Conservation (phyloP, 2,113 vertebrate species). For the Chlorodrepanis virens region DNA sequence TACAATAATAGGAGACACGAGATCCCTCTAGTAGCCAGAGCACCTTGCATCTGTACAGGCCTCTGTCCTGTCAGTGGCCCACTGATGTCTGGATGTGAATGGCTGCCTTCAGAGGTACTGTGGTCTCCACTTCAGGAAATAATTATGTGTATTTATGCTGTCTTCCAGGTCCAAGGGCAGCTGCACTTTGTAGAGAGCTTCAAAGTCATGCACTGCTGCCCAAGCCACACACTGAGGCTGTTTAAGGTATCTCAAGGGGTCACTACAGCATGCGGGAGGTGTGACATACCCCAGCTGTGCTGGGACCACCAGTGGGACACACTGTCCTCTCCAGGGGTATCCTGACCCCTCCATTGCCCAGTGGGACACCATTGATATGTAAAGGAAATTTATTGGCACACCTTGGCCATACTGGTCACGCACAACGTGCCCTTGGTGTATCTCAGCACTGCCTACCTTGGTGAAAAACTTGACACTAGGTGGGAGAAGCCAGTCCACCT, state of each 20-base stretch:
- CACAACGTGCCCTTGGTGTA: background rate
- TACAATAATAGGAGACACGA: accelerated
- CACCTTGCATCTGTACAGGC: background rate
- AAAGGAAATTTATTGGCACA: background rate
- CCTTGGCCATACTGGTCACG: accelerated
- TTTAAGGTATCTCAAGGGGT: background rate
- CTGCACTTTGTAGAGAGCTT: background rate
- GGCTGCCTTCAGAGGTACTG: background rate
- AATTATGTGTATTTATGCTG: background rate
- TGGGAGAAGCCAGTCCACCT: background rate
- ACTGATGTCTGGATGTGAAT: background rate
- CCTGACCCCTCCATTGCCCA: accelerated
- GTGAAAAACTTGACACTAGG: background rate
- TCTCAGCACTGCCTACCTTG: background rate
- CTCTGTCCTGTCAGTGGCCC: background rate
- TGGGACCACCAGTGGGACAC: background rate
- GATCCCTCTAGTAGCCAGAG: background rate
- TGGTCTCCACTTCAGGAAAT: background rate
- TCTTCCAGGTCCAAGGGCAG: background rate
- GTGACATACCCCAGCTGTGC: background rate
- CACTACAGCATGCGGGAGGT: background rate
- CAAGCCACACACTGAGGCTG: background rate
- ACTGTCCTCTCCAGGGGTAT: background rate
- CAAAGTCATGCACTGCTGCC: background rate
- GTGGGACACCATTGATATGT: background rate